Evolutionary conservation across 2,888 invertebrate species (phyloP).

Genomic region (Diaprepes abbreviatus): DNA sequence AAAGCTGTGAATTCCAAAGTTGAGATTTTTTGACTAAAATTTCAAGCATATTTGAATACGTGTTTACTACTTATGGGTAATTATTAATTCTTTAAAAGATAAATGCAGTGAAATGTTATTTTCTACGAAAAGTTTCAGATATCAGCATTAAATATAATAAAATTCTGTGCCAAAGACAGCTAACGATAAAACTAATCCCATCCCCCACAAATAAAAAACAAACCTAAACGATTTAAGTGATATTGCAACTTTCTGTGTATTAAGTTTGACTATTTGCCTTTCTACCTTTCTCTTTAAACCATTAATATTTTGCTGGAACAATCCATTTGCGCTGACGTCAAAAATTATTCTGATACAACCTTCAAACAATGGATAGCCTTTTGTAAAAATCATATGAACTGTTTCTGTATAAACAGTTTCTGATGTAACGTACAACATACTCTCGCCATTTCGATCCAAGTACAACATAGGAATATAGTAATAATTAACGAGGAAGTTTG

Average conservation of each 20-base stretch:
- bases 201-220: constrained; percentile 10
- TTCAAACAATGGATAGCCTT: constrained; percentile 15
- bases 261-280: neutral
- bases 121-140: too few species aligned
- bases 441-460: neutral
- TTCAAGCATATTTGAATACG: too few species aligned
- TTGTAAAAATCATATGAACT: constrained; percentile 19
- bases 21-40: too few species aligned
- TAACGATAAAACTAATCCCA: neutral
- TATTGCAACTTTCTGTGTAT: neutral
- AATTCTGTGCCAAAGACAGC: neutral
- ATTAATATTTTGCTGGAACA: neutral
- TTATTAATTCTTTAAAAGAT: too few species aligned
- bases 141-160: too few species aligned
- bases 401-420: neutral
- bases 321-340: neutral
- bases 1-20: too few species aligned
- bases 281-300: neutral
- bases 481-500: neutral
- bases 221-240: neutral
- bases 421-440: neutral
- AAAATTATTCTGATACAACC: neutral
- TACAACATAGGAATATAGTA: constrained; percentile 11
- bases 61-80: too few species aligned
- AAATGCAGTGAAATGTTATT: too few species aligned